phyloP scores from a whole-genome alignment of 2,113 vertebrate genomes.

The Donacobius atricapilla region DNA sequence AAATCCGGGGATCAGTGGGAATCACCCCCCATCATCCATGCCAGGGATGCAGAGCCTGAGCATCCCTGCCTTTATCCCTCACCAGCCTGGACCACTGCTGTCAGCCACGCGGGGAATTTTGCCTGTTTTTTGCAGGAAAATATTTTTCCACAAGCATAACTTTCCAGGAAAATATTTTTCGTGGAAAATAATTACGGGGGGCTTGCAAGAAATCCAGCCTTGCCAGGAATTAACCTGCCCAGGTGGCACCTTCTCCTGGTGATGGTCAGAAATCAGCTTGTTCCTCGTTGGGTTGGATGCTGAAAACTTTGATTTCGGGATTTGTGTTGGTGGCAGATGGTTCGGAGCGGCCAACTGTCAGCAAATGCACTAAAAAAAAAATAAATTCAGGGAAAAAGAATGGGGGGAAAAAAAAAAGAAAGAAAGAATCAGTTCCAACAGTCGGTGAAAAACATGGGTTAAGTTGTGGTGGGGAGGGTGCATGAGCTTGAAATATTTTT shows the following conservation, averaged over 20 bases:
- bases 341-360: constrained; percentile 34
- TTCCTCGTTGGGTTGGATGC: background rate
- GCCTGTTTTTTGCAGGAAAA: background rate
- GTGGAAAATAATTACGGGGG: background rate
- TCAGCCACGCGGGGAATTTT: accelerated
- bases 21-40: accelerated
- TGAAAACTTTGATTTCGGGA: background rate
- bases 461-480: background rate
- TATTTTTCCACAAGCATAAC: background rate
- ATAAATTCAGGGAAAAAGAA: background rate
- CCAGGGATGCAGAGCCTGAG: background rate
- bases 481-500: background rate
- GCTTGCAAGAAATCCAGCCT: background rate
- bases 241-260: background rate
- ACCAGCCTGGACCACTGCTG: background rate
- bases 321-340: background rate
- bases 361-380: background rate
- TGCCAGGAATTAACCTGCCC: background rate
- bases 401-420: background rate
- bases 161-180: background rate
- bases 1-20: accelerated
- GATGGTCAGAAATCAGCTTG: background rate
- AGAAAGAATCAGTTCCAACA: background rate
- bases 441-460: background rate
- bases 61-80: background rate